phyloP scores from a whole-genome alignment of 2,113 vertebrate genomes.

The Ptilonorhynchus violaceus region DNA sequence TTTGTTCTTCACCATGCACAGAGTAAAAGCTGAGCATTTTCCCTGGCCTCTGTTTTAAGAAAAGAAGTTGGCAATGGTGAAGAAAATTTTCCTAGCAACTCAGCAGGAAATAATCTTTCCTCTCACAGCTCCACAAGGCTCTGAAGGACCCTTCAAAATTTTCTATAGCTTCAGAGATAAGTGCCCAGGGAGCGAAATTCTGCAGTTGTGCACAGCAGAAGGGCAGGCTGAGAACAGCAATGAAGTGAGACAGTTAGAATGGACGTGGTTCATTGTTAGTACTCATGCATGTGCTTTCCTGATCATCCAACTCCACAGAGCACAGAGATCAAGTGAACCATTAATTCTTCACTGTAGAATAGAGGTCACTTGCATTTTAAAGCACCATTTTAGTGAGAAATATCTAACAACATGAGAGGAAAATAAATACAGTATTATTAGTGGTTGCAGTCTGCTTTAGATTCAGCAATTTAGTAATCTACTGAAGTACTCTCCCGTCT shows the following conservation, averaged over 20 bases:
- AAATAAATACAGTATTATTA: not conserved
- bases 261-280: not conserved
- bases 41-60: not conserved
- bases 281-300: not conserved
- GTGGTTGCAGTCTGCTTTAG: not conserved
- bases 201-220: not conserved
- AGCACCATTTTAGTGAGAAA: not conserved
- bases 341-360: not conserved
- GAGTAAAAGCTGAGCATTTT: not conserved
- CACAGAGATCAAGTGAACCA: conserved; percentile 6
- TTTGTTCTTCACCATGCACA: not conserved
- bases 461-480: not conserved
- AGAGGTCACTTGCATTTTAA: conserved; percentile 17
- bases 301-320: not conserved
- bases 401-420: not conserved
- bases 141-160: conserved; percentile 28
- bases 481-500: not conserved
- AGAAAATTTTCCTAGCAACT: conserved; percentile 21
- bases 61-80: not conserved
- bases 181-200: not conserved
- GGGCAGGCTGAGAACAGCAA: not conserved
- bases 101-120: conserved; percentile 25
- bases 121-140: not conserved
- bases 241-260: not conserved
- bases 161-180: not conserved